Conservation (phyloP, 2,888 invertebrate species). For the Cheiracanthium punctorium region DNA sequence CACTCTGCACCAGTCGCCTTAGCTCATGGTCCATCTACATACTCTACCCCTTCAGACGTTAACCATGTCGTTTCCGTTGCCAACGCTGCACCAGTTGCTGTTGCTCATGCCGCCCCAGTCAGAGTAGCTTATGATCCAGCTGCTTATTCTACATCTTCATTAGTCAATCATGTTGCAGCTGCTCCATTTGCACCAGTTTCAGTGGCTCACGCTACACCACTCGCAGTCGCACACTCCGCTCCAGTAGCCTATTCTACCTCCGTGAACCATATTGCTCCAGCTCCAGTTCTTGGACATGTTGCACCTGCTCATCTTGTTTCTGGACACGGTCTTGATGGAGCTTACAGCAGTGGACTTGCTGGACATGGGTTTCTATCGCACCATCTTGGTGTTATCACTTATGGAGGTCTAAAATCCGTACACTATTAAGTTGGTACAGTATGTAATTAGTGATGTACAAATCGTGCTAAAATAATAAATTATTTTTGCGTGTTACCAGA, state of each 20-base stretch:
- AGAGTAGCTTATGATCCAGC: not conserved
- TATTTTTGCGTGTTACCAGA: no score
- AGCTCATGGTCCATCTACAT: constrained; percentile 14
- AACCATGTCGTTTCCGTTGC: not conserved
- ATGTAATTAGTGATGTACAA: no score
- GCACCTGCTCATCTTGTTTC: not conserved
- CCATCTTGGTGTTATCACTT: not conserved
- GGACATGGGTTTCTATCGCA: not conserved
- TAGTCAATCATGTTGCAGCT: constrained; percentile 2
- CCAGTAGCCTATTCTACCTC: not conserved
- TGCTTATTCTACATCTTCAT: not conserved
- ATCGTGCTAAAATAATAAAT: no score
- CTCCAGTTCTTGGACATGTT: not conserved
- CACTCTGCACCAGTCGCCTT: not conserved
- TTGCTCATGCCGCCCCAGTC: not conserved
- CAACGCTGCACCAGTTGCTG: not conserved
- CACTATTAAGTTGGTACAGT: not conserved
- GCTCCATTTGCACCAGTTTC: not conserved
- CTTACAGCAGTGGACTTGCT: not conserved
- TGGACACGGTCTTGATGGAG: not conserved
- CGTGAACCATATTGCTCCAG: not conserved
- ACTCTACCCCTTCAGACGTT: constrained; percentile 35
- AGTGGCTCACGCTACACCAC: not conserved
- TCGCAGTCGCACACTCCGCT: not conserved
- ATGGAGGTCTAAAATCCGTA: not conserved